These are phyloP conservation scores for Lumbricus terrestris DNA, from an alignment of 2,888 invertebrate genomes.

Conservation along the genomic window DNA sequence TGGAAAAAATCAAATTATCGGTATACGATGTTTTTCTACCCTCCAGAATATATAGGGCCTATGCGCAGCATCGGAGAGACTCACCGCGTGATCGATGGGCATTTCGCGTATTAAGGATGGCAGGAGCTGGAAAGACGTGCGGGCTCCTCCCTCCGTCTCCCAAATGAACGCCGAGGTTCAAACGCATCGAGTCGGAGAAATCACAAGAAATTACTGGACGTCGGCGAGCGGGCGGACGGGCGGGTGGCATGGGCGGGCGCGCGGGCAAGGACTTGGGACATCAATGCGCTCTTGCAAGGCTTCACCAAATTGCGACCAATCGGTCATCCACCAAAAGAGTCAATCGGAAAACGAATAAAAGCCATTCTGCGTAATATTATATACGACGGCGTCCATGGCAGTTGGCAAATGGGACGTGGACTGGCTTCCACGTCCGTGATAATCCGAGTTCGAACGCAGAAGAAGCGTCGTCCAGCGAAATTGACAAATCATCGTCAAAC, in stretches of 20 bases:
- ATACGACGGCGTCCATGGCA: background rate
- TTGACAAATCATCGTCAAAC: too few relatives aligned
- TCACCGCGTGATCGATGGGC: background rate
- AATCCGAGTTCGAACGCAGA: background rate
- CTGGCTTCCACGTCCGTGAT: background rate
- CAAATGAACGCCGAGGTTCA: background rate
- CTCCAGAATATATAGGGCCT: too few relatives aligned
- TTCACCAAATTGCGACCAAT: background rate
- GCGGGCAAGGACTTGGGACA: too few relatives aligned
- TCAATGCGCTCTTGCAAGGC: background rate
- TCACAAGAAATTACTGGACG: slow-evolving; percentile 3
- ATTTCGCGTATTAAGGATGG: background rate
- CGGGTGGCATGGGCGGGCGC: too few relatives aligned
- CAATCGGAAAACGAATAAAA: background rate
- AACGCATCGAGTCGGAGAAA: background rate
- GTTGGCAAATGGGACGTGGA: too few relatives aligned
- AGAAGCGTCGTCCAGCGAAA: background rate
- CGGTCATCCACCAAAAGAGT: background rate
- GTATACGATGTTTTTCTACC: too few relatives aligned
- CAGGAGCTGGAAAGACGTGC: background rate
- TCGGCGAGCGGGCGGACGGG: too few relatives aligned
- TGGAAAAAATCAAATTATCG: background rate
- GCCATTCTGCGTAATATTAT: background rate
- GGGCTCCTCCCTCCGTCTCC: background rate
- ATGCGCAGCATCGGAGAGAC: background rate